A percentile compares a stretch with the other conserved stretches of the same genome.
Conservation (phyloP, 2,888 invertebrate genomes). For the Ctenicera cuprea region DNA sequence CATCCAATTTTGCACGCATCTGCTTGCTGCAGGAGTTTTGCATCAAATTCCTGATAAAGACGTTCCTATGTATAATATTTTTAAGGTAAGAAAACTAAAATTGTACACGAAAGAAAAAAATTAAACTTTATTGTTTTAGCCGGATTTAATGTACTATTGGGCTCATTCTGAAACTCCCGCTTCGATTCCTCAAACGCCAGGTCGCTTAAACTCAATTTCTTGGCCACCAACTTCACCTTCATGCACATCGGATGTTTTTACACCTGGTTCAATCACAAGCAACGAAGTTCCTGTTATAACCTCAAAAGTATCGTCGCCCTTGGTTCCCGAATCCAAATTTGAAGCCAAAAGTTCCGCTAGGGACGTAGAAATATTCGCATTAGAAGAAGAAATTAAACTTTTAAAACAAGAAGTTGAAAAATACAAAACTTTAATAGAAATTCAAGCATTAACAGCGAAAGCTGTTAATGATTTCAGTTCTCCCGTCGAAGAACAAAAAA, state of each 20-base stretch:
- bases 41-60: slow-evolving; percentile 86
- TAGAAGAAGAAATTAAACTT: slow-evolving; percentile 74
- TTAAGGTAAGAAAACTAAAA: slow-evolving; percentile 77
- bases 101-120: background rate
- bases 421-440: slow-evolving; percentile 76
- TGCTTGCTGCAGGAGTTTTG: slow-evolving; percentile 90
- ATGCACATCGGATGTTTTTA: slow-evolving; percentile 55
- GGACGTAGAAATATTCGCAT: slow-evolving; percentile 67
- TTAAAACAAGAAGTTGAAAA: slow-evolving; percentile 77
- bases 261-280: slow-evolving; percentile 57
- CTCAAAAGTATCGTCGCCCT: slow-evolving; percentile 57
- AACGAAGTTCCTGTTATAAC: slow-evolving; percentile 60
- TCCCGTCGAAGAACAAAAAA: slow-evolving; percentile 67
- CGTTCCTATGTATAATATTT: slow-evolving; percentile 79
- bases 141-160: slow-evolving; percentile 95
- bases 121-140: slow-evolving; percentile 74
- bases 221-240: slow-evolving; percentile 81
- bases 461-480: slow-evolving; percentile 75
- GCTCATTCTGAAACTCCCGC: slow-evolving; percentile 85
- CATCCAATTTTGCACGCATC: slow-evolving; percentile 90
- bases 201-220: slow-evolving; percentile 81
- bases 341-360: slow-evolving; percentile 62
- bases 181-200: slow-evolving; percentile 82
- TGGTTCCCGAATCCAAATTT: slow-evolving; percentile 54
- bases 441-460: slow-evolving; percentile 75